phyloP scores from a whole-genome alignment of 2,113 vertebrate genomes.

The Coptodon rendalli region DNA sequence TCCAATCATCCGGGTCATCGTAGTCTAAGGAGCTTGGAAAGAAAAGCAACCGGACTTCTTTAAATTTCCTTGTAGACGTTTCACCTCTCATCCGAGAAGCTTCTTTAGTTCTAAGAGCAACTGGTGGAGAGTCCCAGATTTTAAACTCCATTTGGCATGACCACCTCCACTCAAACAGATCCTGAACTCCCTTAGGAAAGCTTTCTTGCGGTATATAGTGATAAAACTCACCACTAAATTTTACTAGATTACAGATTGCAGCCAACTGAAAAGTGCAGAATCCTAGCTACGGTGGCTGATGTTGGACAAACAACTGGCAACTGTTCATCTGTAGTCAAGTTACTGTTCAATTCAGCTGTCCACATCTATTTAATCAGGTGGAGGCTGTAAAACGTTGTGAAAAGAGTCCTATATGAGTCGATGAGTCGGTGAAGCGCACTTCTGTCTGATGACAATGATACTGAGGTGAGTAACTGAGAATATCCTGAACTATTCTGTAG shows the following conservation, averaged over 20 bases:
- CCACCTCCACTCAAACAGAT: not conserved
- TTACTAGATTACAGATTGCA: not conserved
- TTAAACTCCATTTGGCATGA: not conserved
- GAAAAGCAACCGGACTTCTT: not conserved
- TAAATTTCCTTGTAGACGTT: not conserved
- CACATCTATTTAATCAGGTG: not conserved
- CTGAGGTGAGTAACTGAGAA: not conserved
- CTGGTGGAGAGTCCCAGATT: not conserved
- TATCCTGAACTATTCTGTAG: not conserved
- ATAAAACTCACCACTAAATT: not conserved
- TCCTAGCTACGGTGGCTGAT: not conserved
- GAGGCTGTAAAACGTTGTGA: not conserved
- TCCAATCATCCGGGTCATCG: not conserved
- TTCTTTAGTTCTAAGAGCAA: not conserved
- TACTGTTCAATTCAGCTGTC: not conserved
- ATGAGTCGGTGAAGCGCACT: not conserved
- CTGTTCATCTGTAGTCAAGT: not conserved
- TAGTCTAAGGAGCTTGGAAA: not conserved
- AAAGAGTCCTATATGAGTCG: not conserved
- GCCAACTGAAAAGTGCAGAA: not conserved
- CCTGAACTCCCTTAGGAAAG: not conserved
- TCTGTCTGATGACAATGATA: not conserved
- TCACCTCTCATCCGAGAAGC: not conserved
- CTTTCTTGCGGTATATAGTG: not conserved
- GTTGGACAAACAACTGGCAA: not conserved